phyloP scores from a whole-genome alignment of 2,113 vertebrate species.

The Agelaius phoeniceus region DNA sequence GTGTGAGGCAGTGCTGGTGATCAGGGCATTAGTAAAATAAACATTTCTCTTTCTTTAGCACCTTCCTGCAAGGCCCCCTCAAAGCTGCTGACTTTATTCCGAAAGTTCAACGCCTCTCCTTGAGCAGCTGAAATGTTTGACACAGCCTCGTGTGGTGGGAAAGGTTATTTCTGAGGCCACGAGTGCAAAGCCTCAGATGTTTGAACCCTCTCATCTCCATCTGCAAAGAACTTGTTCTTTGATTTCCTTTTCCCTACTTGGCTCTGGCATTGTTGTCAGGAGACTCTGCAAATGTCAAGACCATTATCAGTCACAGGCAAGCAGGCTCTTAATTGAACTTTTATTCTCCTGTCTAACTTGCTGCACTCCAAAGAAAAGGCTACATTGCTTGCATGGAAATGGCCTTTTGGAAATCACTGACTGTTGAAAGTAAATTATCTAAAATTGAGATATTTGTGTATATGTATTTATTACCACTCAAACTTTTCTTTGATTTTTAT shows the following conservation, averaged over 20 bases:
- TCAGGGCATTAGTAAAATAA: neutral
- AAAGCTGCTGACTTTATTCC: neutral
- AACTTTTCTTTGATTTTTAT: neutral
- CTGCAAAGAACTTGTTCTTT: conserved; percentile 1
- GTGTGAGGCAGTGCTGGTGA: neutral
- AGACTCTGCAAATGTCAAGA: conserved; percentile 72
- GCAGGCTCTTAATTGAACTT: conserved; percentile 62
- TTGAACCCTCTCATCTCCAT: neutral
- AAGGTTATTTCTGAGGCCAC: neutral
- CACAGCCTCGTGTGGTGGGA: accelerated
- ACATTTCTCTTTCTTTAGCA: neutral
- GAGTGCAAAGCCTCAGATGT: neutral
- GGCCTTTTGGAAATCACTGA: conserved; percentile 12
- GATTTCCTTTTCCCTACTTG: neutral
- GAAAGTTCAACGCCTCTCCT: accelerated
- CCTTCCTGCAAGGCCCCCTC: neutral
- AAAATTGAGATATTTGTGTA: neutral
- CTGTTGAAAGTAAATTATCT: conserved; percentile 19
- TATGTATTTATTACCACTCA: neutral
- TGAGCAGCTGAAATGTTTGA: neutral
- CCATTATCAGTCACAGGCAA: conserved; percentile 58
- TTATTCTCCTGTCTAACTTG: conserved; percentile 30
- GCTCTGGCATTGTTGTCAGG: conserved; percentile 10
- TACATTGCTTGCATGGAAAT: neutral
- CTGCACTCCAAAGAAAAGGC: conserved; percentile 3